Conservation (phyloP, 2,797 vertebrate genomes). For the Nyctalus aviator region DNA sequence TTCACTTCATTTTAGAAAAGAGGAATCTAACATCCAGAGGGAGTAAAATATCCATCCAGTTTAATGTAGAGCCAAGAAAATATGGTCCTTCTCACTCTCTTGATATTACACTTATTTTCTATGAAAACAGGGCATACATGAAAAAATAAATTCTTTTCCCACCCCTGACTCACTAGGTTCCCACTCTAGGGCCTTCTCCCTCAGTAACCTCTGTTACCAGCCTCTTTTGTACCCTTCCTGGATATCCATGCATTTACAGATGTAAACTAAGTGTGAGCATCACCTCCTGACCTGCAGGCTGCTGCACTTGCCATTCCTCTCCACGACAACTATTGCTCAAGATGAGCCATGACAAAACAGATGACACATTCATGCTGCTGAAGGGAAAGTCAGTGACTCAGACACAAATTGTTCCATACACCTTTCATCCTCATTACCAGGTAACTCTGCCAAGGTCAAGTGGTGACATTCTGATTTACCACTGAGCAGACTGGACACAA, state of each 20-base stretch:
- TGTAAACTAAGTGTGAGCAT: not conserved
- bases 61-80: constrained; percentile 36
- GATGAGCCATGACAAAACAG: constrained; percentile 80
- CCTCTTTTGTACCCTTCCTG: not conserved
- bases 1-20: constrained; percentile 24
- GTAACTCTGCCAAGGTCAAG: constrained; percentile 83
- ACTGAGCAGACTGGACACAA: constrained; percentile 62
- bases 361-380: constrained; percentile 83
- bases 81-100: not conserved
- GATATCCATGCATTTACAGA: not conserved
- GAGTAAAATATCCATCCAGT: constrained; percentile 14
- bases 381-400: constrained; percentile 86
- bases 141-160: not conserved
- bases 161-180: not conserved
- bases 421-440: constrained; percentile 85
- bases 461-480: constrained; percentile 83
- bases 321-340: constrained; percentile 61
- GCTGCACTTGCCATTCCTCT: not conserved
- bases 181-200: not conserved
- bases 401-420: constrained; percentile 85
- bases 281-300: not conserved
- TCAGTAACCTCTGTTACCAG: not conserved
- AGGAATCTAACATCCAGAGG: not conserved
- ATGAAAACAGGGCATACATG: not conserved
- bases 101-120: constrained; percentile 38